These are phyloP conservation scores for Plecturocebus donacophilus DNA, from an alignment of 2,113 vertebrate genomes.

Conservation along the genomic window DNA sequence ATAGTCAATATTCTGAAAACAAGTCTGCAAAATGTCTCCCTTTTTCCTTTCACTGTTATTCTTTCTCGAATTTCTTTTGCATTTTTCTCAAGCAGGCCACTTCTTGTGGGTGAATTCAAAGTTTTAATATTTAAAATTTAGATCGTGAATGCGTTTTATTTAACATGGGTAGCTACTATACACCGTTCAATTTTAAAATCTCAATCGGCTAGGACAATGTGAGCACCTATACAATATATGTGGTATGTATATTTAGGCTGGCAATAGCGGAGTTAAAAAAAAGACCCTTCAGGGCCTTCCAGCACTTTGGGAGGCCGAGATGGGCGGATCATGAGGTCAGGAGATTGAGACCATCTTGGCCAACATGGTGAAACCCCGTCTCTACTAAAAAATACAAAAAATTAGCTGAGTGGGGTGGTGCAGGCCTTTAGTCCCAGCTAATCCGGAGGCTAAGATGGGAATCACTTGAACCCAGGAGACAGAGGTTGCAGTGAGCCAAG, in stretches of 20 bases:
- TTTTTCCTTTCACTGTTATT: not conserved
- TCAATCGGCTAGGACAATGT: not conserved
- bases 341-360: too few relatives aligned
- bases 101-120: not conserved
- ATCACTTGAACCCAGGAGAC: too few relatives aligned
- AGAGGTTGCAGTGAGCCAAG: too few relatives aligned
- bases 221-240: not conserved
- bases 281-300: not conserved
- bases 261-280: not conserved
- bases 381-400: too few relatives aligned
- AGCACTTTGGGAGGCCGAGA: too few relatives aligned
- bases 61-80: constrained; percentile 8
- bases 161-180: not conserved
- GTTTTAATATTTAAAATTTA: constrained; percentile 5
- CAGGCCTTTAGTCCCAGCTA: too few relatives aligned
- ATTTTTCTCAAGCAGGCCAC: not conserved
- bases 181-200: not conserved
- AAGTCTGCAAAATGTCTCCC: not conserved
- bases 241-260: not conserved
- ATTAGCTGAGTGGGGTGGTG: too few relatives aligned
- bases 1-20: not conserved
- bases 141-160: constrained; percentile 11
- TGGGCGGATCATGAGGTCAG: too few relatives aligned
- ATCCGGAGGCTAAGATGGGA: too few relatives aligned
- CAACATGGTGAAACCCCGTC: too few relatives aligned